phyloP scores from a whole-genome alignment of 2,888 invertebrate genomes.

The Machimus rusticus region DNA sequence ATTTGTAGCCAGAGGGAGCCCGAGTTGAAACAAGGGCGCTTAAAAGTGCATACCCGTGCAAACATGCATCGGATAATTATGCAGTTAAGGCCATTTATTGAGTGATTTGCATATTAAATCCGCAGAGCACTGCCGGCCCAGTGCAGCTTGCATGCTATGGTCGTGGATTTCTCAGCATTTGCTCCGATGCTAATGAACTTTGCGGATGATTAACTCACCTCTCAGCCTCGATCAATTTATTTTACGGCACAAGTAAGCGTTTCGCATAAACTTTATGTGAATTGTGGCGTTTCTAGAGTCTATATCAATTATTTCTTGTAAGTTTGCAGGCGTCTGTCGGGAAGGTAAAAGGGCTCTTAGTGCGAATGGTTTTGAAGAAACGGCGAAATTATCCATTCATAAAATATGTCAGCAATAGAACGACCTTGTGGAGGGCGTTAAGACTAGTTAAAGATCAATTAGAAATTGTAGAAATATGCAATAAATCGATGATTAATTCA shows the following conservation, averaged over 20 bases:
- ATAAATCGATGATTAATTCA: neutral
- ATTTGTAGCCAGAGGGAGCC: neutral
- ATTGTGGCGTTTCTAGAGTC: neutral
- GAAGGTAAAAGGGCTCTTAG: neutral
- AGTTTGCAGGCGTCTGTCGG: neutral
- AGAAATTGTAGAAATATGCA: neutral
- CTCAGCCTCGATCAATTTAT: neutral
- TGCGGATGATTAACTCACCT: neutral
- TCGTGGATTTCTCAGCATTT: neutral
- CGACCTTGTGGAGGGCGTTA: neutral
- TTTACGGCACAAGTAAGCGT: neutral
- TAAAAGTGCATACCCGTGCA: neutral
- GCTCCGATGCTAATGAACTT: neutral
- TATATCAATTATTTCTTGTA: neutral
- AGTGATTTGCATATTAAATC: conserved; percentile 5
- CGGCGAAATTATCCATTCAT: neutral
- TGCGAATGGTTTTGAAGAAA: neutral
- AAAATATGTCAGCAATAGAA: neutral
- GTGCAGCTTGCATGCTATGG: neutral
- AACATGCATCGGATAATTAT: neutral
- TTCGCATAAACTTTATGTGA: neutral
- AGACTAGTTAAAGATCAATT: neutral
- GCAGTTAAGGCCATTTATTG: conserved; percentile 7
- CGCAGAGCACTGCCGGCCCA: neutral
- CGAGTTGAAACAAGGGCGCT: conserved; percentile 1